Conservation (phyloP, 2,888 invertebrate genomes). For the Physocephala rufipes region DNA sequence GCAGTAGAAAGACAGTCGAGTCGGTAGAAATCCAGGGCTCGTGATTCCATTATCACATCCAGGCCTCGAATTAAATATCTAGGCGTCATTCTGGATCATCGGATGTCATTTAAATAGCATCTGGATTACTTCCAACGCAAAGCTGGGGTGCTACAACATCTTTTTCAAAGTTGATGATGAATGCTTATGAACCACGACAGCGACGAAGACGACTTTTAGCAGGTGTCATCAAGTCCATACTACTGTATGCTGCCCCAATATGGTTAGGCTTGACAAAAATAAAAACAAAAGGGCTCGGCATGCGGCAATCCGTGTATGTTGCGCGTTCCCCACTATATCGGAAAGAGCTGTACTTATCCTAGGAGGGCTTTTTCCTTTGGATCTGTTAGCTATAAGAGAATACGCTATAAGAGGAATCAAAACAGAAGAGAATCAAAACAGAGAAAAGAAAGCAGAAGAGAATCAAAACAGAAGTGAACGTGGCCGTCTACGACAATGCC, state of each 20-base stretch:
- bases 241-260: conserved; percentile 16
- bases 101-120: background rate
- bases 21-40: background rate
- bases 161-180: background rate
- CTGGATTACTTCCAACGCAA: background rate
- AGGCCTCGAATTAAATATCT: background rate
- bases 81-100: background rate
- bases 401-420: too few relatives aligned
- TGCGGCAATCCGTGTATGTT: background rate
- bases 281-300: background rate
- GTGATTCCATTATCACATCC: background rate
- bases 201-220: background rate
- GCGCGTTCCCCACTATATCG: conserved; percentile 1
- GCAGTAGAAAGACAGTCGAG: conserved; percentile 4
- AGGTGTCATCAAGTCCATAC: conserved; percentile 5
- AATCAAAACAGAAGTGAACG: background rate
- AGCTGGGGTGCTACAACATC: background rate
- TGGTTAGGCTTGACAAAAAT: background rate
- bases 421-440: too few relatives aligned
- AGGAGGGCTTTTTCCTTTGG: background rate
- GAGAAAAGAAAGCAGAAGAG: too few relatives aligned
- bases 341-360: background rate
- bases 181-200: background rate
- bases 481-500: background rate
- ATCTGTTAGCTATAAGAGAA: background rate